Base-by-base conservation (phyloP, 2,888 invertebrate genomes). In the Latrodectus hesperus region DNA sequence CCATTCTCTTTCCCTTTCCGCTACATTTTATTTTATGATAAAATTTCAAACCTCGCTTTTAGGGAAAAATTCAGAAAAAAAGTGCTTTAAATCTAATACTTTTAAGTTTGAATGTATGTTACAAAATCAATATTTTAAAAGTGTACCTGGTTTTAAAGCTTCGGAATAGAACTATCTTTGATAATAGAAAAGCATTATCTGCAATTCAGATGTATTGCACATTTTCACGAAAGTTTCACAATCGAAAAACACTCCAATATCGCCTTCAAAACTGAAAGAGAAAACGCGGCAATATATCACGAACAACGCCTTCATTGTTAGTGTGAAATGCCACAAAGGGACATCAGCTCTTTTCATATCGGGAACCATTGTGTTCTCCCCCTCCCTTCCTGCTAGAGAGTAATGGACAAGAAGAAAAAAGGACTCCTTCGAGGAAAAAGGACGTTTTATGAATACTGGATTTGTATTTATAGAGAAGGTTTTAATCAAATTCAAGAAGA, bases 401-500 rank as follows among this genome's bases (percentile, higher is more conserved):
- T 16, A 16, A 16, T 60, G 60, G n/a, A 60, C 12, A n/a, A 60
- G 60, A 60, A 60, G 14, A 60, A 60, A 55, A 60, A 12, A 6
- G 60, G 60, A 16, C 10, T 12, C 60, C n/a, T 6, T 11, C 60
- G 60, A 60, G n/a, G 12, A 60, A 60, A 55, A 60, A 55, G 60
- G 10, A 60, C n/a, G 60, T 60, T 60, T 60, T 60, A 60, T 60
- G 60, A 60, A 60, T 60, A 16, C 60, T 60, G 60, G 60, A 60
- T 60, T 60, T 60, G 14, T 16, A 60, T n/a, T 60, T 60, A 60
- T 60, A 12, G n/a, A n/a, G 60, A 60, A 60, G 60, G 60, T 60
- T 60, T 60, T 60, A 60, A 60, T 60, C 60, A 60, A 60, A 60
- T 60, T 60, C 60, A n/a, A 60, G 60, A 60, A 60, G 60, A 60